A percentile compares a stretch with the other conserved stretches of the same genome.
These are phyloP conservation scores for Heliocidaris tuberculata DNA, from an alignment of 35 echinoderm and acorn worm species.

Conservation along the genomic window DNA sequence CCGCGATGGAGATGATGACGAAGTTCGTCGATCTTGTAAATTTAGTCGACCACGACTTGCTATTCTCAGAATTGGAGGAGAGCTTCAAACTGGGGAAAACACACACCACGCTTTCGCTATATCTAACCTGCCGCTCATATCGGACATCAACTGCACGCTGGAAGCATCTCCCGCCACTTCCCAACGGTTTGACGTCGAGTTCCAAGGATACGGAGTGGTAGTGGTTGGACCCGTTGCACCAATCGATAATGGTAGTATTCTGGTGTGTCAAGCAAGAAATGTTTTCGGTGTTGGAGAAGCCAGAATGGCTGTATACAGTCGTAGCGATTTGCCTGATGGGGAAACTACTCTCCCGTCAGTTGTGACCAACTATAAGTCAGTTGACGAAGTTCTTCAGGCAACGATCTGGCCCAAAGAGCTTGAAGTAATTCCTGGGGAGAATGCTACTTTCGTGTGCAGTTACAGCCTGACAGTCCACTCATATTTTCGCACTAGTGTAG, in stretches of 20 bases:
- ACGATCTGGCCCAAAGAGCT: neutral
- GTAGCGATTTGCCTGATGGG: neutral
- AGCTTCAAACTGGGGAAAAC: neutral
- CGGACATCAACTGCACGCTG: slow-evolving; percentile 31
- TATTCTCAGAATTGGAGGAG: neutral
- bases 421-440: neutral
- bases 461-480: neutral
- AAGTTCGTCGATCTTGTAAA: slow-evolving; percentile 18
- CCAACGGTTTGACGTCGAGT: neutral
- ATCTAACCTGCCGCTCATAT: neutral
- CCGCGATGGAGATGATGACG: neutral
- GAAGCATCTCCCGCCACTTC: neutral
- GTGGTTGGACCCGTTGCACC: neutral
- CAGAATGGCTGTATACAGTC: neutral
- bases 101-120: neutral
- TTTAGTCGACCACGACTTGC: neutral
- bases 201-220: slow-evolving; percentile 14
- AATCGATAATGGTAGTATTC: neutral
- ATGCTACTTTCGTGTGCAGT: slow-evolving; percentile 4
- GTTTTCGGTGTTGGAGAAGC: neutral
- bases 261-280: slow-evolving; percentile 19
- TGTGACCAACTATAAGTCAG: slow-evolving; percentile 15
- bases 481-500: neutral
- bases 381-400: neutral
- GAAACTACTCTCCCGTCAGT: slow-evolving; percentile 32